phyloP scores from a whole-genome alignment of 2,797 vertebrate species.

The Erethizon dorsatum region DNA sequence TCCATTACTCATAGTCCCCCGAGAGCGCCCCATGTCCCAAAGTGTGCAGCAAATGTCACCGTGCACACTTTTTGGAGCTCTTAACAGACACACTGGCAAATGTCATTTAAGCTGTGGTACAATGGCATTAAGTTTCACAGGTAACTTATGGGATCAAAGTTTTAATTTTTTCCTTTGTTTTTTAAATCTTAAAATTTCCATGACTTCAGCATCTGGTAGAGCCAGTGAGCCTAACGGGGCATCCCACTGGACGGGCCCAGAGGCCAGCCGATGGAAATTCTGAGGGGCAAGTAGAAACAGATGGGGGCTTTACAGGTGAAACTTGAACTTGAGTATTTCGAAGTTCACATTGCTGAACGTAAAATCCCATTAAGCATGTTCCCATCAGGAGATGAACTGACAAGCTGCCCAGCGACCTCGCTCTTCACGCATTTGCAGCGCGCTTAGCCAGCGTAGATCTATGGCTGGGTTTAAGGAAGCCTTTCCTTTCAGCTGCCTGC shows the following conservation, averaged over 20 bases:
- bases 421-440: conserved; percentile 60
- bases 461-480: conserved; percentile 67
- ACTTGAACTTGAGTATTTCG: conserved; percentile 87
- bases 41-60: conserved; percentile 79
- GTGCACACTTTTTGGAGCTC: conserved; percentile 72
- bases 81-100: conserved; percentile 87
- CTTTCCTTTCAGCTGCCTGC: conserved; percentile 34
- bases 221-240: conserved; percentile 75
- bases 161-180: conserved; percentile 88
- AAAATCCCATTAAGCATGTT: conserved; percentile 76
- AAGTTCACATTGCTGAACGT: conserved; percentile 83
- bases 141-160: conserved; percentile 82
- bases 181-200: conserved; percentile 87
- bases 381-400: conserved; percentile 81
- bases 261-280: conserved; percentile 89
- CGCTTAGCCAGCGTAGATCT: conserved; percentile 65
- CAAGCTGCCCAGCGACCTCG: background rate
- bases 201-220: conserved; percentile 88
- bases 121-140: conserved; percentile 87
- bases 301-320: conserved; percentile 87
- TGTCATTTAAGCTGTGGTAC: conserved; percentile 80
- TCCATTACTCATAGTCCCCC: background rate
- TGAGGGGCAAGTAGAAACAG: conserved; percentile 88
- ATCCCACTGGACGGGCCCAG: conserved; percentile 84
- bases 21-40: conserved; percentile 83